Percentiles rank a stretch among this genome's conserved stretches.
Evolutionary conservation across 1,140 invertebrate genomes (phyloP).

Genomic region (Diorhabda carinulata): DNA sequence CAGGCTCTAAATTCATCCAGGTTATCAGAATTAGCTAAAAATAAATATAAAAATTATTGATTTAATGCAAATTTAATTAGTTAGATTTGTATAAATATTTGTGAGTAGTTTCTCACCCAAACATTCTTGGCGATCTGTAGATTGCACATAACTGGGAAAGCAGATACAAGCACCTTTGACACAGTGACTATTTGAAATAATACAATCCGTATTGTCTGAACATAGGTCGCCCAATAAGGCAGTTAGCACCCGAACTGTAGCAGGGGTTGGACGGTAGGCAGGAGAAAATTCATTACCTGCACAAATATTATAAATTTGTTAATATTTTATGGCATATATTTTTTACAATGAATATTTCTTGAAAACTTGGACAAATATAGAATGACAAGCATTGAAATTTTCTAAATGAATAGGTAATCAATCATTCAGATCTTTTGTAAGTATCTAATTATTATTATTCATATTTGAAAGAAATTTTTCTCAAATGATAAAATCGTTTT

Average conservation of each 20-base stretch:
- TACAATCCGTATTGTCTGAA: constrained; percentile 67
- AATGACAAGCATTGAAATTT: no score
- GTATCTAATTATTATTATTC: constrained; percentile 40
- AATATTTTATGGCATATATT: no score
- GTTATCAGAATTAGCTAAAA: constrained; percentile 38
- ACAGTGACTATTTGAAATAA: constrained; percentile 67
- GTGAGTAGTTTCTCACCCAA: constrained; percentile 53
- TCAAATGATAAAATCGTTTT: no score
- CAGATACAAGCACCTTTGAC: constrained; percentile 69
- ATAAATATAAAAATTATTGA: neutral
- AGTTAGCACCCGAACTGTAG: constrained; percentile 66
- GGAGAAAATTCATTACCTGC: constrained; percentile 42
- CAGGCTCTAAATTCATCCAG: constrained; percentile 68
- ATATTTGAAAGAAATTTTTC: no score
- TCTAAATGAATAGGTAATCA: no score
- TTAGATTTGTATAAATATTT: no score
- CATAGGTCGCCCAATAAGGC: constrained; percentile 74
- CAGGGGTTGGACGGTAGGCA: constrained; percentile 59
- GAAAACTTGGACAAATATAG: no score
- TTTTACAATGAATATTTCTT: no score
- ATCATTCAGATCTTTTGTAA: no score
- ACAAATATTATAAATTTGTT: neutral
- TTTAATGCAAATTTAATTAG: no score
- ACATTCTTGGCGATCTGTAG: constrained; percentile 67
- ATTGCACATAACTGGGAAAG: constrained; percentile 59